Conservation (phyloP, 2,113 vertebrate species). For the Regulus satrapa region DNA sequence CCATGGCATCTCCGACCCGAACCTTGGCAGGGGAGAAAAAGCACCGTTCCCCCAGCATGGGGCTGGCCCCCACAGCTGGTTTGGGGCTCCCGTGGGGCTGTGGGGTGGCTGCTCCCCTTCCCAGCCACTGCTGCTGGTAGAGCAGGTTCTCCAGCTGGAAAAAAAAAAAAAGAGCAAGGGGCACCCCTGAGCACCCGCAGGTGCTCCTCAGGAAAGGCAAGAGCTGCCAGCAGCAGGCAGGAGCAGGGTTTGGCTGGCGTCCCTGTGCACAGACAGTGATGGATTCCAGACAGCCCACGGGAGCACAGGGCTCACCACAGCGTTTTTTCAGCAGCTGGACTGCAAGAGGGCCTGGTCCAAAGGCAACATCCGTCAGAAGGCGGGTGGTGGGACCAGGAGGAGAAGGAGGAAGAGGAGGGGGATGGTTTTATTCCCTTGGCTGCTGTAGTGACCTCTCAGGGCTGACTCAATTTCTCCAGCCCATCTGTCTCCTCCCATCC, state of each 20-base stretch:
- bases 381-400: background rate
- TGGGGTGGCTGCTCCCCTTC: background rate
- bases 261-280: background rate
- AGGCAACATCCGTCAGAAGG: slow-evolving; percentile 34
- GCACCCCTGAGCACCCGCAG: too few relatives aligned
- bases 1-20: background rate
- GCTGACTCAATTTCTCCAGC: background rate
- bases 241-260: background rate
- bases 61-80: background rate
- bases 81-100: background rate
- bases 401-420: background rate
- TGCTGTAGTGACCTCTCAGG: background rate
- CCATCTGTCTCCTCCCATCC: background rate
- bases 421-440: background rate
- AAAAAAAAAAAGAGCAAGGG: too few relatives aligned
- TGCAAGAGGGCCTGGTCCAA: background rate
- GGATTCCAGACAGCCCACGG: slow-evolving; percentile 39
- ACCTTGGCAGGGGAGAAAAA: too few relatives aligned
- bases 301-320: background rate
- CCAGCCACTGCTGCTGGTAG: background rate
- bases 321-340: background rate
- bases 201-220: background rate
- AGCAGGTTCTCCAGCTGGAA: accelerated
- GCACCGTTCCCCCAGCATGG: accelerated
- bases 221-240: background rate